Conservation (phyloP, 2,797 vertebrate species). For the Tragelaphus oryx region DNA sequence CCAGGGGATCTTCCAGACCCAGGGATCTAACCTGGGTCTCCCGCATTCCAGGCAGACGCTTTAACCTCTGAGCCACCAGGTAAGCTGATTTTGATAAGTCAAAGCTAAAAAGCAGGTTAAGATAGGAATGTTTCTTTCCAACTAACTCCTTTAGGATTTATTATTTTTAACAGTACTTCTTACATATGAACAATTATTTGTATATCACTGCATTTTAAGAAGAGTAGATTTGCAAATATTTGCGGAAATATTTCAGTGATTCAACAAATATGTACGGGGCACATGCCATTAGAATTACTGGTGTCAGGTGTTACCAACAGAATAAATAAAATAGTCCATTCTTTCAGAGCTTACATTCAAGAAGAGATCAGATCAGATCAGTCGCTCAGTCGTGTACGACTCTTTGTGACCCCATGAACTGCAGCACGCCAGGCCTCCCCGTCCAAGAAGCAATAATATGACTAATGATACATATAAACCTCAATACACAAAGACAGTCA, state of each 20-base stretch:
- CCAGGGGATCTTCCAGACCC: too few relatives aligned
- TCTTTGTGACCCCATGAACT: too few relatives aligned
- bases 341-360: neutral
- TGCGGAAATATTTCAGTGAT: neutral
- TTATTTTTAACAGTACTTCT: neutral
- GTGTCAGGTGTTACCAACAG: neutral
- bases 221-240: neutral
- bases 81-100: constrained; percentile 11
- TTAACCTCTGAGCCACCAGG: too few relatives aligned
- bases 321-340: neutral
- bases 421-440: too few relatives aligned
- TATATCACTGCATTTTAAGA: neutral
- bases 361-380: neutral
- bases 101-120: constrained; percentile 8
- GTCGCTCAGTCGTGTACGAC: too few relatives aligned
- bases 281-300: neutral
- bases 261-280: neutral
- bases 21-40: too few relatives aligned
- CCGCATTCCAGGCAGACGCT: too few relatives aligned
- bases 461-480: neutral
- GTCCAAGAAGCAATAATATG: neutral
- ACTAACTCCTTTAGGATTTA: neutral
- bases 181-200: neutral
- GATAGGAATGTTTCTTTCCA: neutral
- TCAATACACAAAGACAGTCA: neutral